phyloP scores from a whole-genome alignment of 53 echinoderm and acorn worm genomes.

The Holothuria scabra region DNA sequence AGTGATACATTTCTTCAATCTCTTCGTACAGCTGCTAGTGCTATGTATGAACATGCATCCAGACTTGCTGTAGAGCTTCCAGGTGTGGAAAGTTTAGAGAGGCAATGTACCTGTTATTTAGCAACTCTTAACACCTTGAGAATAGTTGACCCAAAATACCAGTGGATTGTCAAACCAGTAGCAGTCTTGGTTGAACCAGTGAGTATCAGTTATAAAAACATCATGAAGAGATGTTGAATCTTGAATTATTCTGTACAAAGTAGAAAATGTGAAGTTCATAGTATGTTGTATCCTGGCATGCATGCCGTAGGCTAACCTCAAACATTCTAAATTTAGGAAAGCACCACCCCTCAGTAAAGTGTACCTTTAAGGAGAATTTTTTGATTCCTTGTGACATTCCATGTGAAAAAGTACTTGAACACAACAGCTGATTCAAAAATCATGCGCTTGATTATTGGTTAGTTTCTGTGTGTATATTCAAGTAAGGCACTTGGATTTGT shows the following conservation, averaged over 20 bases:
- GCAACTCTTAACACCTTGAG: slow-evolving; percentile 86
- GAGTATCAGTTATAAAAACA: slow-evolving; percentile 12
- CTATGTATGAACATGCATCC: slow-evolving; percentile 95
- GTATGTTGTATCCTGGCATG: background rate
- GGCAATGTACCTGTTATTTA: slow-evolving; percentile 82
- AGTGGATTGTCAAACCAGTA: slow-evolving; percentile 91
- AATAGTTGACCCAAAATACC: slow-evolving; percentile 82
- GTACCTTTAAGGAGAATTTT: too few species aligned
- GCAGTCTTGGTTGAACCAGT: slow-evolving; percentile 57
- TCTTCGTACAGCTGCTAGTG: slow-evolving; percentile 74
- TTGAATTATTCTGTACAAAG: background rate
- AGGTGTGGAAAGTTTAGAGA: slow-evolving; percentile 62
- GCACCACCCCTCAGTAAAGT: too few species aligned
- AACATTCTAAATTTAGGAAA: too few species aligned
- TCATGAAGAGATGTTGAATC: background rate
- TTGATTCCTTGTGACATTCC: too few species aligned
- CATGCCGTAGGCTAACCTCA: too few species aligned
- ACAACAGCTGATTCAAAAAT: too few species aligned
- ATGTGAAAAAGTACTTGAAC: too few species aligned
- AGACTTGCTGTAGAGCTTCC: slow-evolving; percentile 74
- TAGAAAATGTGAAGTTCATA: background rate
- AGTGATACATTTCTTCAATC: background rate
- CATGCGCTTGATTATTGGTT: too few species aligned
- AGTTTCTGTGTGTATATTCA: too few species aligned
- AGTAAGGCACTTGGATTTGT: too few species aligned